Conservation (phyloP, 2,888 invertebrate genomes). For the Gymnoscelis rufifasciata region DNA sequence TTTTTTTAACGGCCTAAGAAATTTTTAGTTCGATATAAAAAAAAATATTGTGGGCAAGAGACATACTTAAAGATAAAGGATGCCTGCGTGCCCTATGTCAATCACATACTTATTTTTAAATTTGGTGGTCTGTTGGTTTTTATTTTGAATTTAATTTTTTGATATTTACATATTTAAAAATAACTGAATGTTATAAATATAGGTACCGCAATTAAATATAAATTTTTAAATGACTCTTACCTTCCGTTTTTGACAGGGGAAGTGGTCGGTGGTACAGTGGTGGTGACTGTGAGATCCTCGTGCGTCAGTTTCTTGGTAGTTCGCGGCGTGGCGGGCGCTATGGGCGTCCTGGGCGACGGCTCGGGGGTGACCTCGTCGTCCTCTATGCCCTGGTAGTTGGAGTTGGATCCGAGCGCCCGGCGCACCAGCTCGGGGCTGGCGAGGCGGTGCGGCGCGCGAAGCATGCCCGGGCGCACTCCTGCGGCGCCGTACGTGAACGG, state of each 20-base stretch:
- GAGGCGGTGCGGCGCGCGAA: constrained; percentile 85
- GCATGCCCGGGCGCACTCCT: constrained; percentile 79
- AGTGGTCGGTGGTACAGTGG: constrained; percentile 36
- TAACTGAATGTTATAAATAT: too few relatives aligned
- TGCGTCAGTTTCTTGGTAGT: constrained; percentile 62
- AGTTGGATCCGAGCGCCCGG: constrained; percentile 80
- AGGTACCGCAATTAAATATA: too few relatives aligned
- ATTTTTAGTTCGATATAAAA: too few relatives aligned
- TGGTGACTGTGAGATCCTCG: constrained; percentile 61
- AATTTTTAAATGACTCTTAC: constrained; percentile 29
- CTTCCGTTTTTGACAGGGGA: constrained; percentile 62
- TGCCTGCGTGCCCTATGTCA: too few relatives aligned
- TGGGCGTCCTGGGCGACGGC: constrained; percentile 39
- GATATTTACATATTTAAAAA: too few relatives aligned
- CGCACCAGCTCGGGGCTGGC: constrained; percentile 91
- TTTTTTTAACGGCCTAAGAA: too few relatives aligned
- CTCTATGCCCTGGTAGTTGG: constrained; percentile 60
- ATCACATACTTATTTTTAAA: too few relatives aligned
- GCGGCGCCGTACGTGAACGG: constrained; percentile 93
- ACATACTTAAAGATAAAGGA: too few relatives aligned
- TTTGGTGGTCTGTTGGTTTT: too few relatives aligned
- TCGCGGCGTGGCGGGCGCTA: constrained; percentile 54
- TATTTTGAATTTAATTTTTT: too few relatives aligned
- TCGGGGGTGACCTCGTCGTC: constrained; percentile 64
- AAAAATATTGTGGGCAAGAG: too few relatives aligned